phyloP scores from a whole-genome alignment of 1,140 invertebrate species.

The Drosophila hydei region DNA sequence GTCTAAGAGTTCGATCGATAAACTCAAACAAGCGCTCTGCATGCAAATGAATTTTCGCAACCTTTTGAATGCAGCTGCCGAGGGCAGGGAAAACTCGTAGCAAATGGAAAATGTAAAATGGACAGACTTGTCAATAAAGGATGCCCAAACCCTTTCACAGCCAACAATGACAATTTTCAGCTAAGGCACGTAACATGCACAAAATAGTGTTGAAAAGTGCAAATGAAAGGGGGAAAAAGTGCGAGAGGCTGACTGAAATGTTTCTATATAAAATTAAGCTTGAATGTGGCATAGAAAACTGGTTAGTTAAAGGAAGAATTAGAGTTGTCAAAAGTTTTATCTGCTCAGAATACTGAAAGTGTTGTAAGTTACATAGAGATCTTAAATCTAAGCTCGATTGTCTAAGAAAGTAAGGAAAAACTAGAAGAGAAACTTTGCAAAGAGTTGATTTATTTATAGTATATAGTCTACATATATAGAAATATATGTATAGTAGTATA shows the following conservation, averaged over 20 bases:
- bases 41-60: slow-evolving; percentile 50
- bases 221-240: neutral
- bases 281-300: neutral
- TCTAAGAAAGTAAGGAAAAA: no score
- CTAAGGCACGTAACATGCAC: slow-evolving; percentile 11
- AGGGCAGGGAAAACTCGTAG: neutral
- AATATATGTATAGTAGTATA: no score
- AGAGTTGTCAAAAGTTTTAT: no score
- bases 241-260: no score
- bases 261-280: neutral
- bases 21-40: slow-evolving; percentile 42
- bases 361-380: no score
- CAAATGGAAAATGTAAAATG: slow-evolving; percentile 4
- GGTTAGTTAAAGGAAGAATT: no score
- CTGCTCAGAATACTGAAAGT: no score
- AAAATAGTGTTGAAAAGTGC: slow-evolving; percentile 1
- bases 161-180: slow-evolving; percentile 28
- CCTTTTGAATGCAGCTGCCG: slow-evolving; percentile 18
- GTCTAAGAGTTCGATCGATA: slow-evolving; percentile 47
- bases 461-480: no score
- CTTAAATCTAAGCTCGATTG: no score
- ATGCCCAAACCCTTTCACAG: neutral
- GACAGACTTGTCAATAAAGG: neutral
- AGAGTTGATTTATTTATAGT: no score
- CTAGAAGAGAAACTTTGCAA: no score